These are phyloP conservation scores for Porites cylindrica DNA, from an alignment of 92 coral and sea anemone genomes.

Conservation along the genomic window DNA sequence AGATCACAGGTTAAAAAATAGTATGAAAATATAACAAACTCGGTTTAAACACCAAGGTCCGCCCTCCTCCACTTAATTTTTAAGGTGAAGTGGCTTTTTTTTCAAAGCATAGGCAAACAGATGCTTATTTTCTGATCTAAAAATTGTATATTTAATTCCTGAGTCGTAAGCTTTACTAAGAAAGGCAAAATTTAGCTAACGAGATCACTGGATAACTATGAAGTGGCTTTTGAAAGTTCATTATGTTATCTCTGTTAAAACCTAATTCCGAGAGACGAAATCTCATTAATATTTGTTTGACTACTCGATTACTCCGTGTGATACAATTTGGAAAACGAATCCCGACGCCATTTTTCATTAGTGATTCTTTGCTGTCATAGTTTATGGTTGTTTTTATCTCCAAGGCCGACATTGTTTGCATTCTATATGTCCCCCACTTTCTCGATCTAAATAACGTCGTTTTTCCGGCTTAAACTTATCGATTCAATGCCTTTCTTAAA, in stretches of 20 bases:
- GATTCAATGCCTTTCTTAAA: not conserved
- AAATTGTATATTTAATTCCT: not conserved
- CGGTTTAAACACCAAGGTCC: too few relatives aligned
- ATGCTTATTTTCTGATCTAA: too few relatives aligned
- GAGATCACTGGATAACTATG: not conserved
- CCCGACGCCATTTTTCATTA: not conserved
- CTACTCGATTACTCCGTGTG: not conserved
- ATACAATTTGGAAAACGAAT: not conserved
- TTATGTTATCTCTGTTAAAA: not conserved
- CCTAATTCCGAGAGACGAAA: not conserved
- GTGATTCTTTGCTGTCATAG: not conserved
- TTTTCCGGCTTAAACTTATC: not conserved
- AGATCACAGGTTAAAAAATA: too few relatives aligned
- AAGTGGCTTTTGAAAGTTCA: not conserved
- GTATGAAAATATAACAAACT: too few relatives aligned
- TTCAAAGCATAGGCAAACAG: too few relatives aligned
- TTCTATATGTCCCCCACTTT: not conserved
- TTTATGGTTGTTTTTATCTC: not conserved
- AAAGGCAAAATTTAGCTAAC: not conserved
- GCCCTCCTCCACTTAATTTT: too few relatives aligned
- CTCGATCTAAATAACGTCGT: not conserved
- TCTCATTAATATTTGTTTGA: not conserved
- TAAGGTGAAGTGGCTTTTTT: too few relatives aligned
- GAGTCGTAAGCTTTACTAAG: not conserved
- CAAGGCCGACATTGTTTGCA: not conserved